Evolutionary conservation across 2,113 vertebrate genomes (phyloP).

Genomic region (Clinocottus analis): DNA sequence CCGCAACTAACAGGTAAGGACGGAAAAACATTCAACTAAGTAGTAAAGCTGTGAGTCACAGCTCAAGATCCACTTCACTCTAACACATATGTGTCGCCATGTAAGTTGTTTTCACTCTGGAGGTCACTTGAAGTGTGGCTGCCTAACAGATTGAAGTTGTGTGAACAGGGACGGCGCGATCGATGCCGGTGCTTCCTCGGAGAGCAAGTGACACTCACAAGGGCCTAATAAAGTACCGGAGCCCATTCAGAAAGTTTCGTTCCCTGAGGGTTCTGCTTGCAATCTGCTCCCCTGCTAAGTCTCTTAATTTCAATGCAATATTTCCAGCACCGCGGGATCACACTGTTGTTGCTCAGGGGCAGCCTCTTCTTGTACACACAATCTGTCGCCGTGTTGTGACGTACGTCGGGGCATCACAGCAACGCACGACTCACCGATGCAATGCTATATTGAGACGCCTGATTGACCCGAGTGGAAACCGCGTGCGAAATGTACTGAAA

Average conservation of each 20-base stretch:
- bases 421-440: neutral
- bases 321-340: constrained; percentile 56
- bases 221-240: constrained; percentile 55
- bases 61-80: neutral
- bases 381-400: constrained; percentile 44
- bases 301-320: constrained; percentile 58
- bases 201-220: constrained; percentile 40
- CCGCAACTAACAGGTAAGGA: neutral
- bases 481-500: neutral
- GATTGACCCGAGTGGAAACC: neutral
- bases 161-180: constrained; percentile 17
- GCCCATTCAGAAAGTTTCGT: constrained; percentile 50
- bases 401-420: neutral
- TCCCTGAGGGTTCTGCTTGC: constrained; percentile 49
- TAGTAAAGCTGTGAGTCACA: neutral
- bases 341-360: constrained; percentile 49
- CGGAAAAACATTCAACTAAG: neutral
- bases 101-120: neutral
- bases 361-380: constrained; percentile 52
- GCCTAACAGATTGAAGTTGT: constrained; percentile 21
- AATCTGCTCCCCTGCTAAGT: constrained; percentile 67
- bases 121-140: constrained; percentile 21
- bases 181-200: constrained; percentile 31
- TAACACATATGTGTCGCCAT: neutral
- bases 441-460: constrained; percentile 2